Evolutionary conservation across 23 tunicate genomes (phyloP), one percentile per base, ranked within the genome.

Genomic region (Ascidia mentula): DNA sequence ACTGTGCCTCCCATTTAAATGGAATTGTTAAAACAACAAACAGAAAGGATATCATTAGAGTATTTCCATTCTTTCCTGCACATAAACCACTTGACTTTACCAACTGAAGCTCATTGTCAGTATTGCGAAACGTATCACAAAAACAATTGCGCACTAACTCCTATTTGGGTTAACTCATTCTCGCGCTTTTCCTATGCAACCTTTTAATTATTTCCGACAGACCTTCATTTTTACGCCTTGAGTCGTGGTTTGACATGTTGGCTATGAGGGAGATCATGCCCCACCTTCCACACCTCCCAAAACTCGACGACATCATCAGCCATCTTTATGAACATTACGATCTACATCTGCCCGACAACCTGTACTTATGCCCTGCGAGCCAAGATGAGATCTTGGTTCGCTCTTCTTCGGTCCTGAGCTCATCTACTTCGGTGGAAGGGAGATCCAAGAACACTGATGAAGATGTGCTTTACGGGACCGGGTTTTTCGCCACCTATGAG

Each of bases 281-380:
- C 12, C 69, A 33, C 20, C 70, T 80, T 86, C 84, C 80, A 6
- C 71, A 83, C 1, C 85, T 86, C 59, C 91, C 91, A 7, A 53
- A 74, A 28, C 73, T 87, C 9, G 60, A 17, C 34, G 34, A 38
- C 34, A 38, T 36, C 59, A 39, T 74, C 34, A 13, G 22, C 34
- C 2, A 33, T 36, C 38, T 74, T 9, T 74, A 74, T 17, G 18
- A 38, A 4, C 6, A 74, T 18, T 74, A 74, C 53, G 53, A 74
- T 2, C 46, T 74, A 5, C 78, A 30, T 74, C 78, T 74, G 22
- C 78, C 78, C 1, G 53, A 38, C 1, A 35, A 74, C 37, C 26
- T 74, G 18, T 74, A 71, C 65, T 53, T 28, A 26, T 53, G 28
- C 65, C 13, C 65, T 3, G 65, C 22, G 7, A 26, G 28, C 13